Percentiles rank a stretch among this genome's conserved stretches.
Conservation (phyloP, 2,113 vertebrate species). For the Aleadryas rufinucha region DNA sequence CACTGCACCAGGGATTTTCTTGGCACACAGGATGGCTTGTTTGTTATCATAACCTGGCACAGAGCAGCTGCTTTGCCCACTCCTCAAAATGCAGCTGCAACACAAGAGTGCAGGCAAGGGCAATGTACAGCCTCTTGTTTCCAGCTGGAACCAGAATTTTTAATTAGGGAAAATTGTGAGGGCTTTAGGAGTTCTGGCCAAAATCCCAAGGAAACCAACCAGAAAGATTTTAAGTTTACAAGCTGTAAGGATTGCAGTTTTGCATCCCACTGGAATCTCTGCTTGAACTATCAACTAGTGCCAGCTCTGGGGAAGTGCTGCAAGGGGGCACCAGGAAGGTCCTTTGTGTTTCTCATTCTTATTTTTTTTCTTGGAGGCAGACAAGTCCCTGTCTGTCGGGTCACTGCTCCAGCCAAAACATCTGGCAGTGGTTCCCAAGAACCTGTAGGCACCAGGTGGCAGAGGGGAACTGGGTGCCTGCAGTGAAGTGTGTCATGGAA, state of each 20-base stretch:
- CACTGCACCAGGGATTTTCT: not conserved
- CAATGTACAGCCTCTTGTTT: not conserved
- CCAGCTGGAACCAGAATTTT: not conserved
- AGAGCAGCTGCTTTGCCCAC: not conserved
- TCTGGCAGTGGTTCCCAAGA: not conserved
- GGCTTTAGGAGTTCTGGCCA: not conserved
- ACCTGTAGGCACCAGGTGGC: constrained; percentile 57
- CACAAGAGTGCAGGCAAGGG: not conserved
- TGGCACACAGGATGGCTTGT: not conserved
- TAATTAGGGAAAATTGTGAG: not conserved
- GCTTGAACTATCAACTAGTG: not conserved
- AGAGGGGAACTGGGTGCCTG: not conserved
- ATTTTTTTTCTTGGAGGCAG: not conserved
- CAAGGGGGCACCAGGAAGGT: rapidly evolving
- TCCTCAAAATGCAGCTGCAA: not conserved
- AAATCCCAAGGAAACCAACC: not conserved
- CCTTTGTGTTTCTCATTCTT: not conserved
- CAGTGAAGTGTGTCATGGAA: not conserved
- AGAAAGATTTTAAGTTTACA: not conserved
- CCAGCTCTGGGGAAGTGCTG: not conserved
- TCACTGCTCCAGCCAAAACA: not conserved
- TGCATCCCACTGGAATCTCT: not conserved
- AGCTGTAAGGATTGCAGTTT: not conserved
- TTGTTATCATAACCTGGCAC: not conserved
- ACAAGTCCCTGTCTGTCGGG: not conserved